phyloP scores from a whole-genome alignment of 2,888 invertebrate genomes.

The Malthinus flaveolus region DNA sequence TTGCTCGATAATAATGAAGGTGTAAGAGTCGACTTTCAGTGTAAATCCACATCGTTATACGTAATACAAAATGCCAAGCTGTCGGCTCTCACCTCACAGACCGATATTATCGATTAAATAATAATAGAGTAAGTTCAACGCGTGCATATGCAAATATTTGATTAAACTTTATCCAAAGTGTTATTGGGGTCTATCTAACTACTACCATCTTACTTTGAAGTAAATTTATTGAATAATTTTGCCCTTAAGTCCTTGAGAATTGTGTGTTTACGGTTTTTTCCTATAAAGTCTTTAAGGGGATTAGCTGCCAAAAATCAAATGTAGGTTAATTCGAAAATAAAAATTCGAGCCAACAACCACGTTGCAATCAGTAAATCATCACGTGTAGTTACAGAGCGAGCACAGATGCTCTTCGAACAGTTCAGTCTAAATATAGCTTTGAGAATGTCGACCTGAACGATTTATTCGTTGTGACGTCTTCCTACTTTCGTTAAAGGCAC shows the following conservation, averaged over 20 bases:
- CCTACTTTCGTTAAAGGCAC: too few species aligned
- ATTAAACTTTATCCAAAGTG: background rate
- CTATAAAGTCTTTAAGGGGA: background rate
- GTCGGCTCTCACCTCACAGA: conserved; percentile 5
- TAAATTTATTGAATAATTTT: conserved; percentile 5
- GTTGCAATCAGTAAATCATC: conserved; percentile 15
- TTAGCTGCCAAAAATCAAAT: conserved; percentile 5
- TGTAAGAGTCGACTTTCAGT: too few species aligned
- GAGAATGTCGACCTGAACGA: too few species aligned
- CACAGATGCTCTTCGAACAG: conserved; percentile 10
- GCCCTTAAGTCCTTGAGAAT: background rate
- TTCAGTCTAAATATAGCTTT: conserved; percentile 2
- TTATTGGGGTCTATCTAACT: too few species aligned
- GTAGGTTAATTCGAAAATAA: conserved; percentile 21
- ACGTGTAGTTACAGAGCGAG: conserved; percentile 19
- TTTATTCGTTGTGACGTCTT: too few species aligned
- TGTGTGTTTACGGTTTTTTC: too few species aligned
- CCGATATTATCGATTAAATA: conserved; percentile 7
- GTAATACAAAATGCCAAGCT: conserved; percentile 16
- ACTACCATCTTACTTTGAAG: too few species aligned
- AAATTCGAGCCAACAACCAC: conserved; percentile 12
- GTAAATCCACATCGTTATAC: too few species aligned
- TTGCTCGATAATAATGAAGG: too few species aligned
- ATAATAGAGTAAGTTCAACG: conserved; percentile 3
- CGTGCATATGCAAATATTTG: conserved; percentile 2